Evolutionary conservation across 2,888 invertebrate genomes (phyloP), one percentile per base, ranked within the genome.

Genomic region (Xestia rhomboidea): DNA sequence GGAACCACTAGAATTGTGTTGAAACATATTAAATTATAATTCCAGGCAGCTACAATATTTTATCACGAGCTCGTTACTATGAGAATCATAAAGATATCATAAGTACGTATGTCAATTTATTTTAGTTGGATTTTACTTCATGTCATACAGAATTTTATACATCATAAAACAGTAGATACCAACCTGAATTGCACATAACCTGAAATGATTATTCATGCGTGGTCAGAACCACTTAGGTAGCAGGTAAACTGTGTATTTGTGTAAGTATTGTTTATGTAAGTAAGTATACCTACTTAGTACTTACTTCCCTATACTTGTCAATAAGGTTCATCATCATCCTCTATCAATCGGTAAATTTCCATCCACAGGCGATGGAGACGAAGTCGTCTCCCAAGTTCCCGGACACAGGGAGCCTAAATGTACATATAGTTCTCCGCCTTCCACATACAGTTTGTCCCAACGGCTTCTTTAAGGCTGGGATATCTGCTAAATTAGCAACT

Each of bases 51-150:
- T 54, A 44, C 21, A 51, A 67, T n/a, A 15, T 44, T 67, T 67
- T 72, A 82, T 73, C 54, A 57, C 49, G 44, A 13, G n/a, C 57
- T 57, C 44, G 6, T 51, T 27, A 46, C 44, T 30, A 21, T 1
- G 24, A 30, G 4, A 41, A 68, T n/a, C 68, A 49, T 74, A 79
- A 79, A 79, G 68, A 63, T 63, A 79, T 54, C 34, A 11, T 15
- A 41, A 34, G 30, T 10, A 30, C n/a, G 18, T 70, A 54, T 24
- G 38, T 69, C 49, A n/a, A 68, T 60, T 62, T 51, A 76, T 60
- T 49, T 76, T 44, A n/a, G 15, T 21, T 13, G 13, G 27, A 54
- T n/a, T 27, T 63, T 34, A 44, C 60, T 18, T 18, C 6, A 18
- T 15, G 49, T 18, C n/a, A n/a, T 34, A 24, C 6, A 49, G 11